phyloP scores from a whole-genome alignment of 2,113 vertebrate species.

The Cebus imitator region DNA sequence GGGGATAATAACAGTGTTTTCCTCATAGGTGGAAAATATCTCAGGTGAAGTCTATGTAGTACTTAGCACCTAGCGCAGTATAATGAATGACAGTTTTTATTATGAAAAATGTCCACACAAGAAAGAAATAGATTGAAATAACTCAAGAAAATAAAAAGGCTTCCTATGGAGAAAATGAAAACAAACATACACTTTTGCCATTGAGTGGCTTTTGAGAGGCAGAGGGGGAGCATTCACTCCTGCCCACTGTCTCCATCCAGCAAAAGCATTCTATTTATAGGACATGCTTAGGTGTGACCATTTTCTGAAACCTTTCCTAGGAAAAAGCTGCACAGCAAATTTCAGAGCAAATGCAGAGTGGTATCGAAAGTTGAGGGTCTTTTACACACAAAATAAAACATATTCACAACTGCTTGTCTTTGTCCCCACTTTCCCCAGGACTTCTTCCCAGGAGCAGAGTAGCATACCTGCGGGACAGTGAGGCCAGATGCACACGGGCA shows the following conservation, averaged over 20 bases:
- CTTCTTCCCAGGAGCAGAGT: too few relatives aligned
- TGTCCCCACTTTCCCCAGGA: too few relatives aligned
- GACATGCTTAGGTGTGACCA: too few relatives aligned
- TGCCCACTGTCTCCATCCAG: fast-evolving
- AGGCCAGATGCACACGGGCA: too few relatives aligned
- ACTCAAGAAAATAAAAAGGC: background rate
- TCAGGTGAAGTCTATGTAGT: fast-evolving
- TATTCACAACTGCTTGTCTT: background rate
- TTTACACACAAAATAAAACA: background rate
- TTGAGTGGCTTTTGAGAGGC: background rate
- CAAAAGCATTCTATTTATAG: background rate
- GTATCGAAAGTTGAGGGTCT: background rate
- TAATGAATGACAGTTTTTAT: background rate
- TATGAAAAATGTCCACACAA: background rate
- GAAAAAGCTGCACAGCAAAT: background rate
- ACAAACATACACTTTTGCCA: background rate
- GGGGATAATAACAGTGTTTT: background rate
- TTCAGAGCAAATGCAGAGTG: background rate
- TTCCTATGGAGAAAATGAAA: background rate
- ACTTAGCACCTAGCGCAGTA: background rate
- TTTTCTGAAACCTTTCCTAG: background rate
- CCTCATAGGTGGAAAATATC: background rate
- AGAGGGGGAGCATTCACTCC: fast-evolving
- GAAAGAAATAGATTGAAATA: background rate
- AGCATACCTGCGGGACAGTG: too few relatives aligned